These are phyloP conservation scores for Nothoprocta pentlandii DNA, from an alignment of 2,113 vertebrate species.

Conservation along the genomic window DNA sequence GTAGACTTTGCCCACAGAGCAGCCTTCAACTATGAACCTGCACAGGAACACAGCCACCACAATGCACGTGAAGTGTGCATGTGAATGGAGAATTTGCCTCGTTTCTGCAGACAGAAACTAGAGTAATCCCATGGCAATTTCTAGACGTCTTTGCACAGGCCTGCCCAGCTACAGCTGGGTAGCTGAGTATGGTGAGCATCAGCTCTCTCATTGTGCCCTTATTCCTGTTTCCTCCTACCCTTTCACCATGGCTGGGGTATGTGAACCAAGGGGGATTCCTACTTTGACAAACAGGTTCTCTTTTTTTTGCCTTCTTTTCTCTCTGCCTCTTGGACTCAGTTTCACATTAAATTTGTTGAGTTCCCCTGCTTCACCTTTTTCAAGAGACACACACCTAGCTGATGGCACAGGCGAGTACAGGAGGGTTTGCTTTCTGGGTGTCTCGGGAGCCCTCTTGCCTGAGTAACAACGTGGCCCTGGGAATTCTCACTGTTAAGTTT, in stretches of 20 bases:
- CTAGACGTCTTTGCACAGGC: not conserved
- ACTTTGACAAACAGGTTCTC: not conserved
- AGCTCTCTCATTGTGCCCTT: not conserved
- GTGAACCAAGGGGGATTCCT: not conserved
- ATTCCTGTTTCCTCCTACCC: not conserved
- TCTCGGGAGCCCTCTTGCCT: not conserved
- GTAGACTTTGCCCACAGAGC: not conserved
- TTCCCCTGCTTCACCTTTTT: not conserved
- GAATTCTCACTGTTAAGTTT: conserved; percentile 12
- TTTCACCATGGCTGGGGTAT: not conserved
- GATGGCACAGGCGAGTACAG: not conserved
- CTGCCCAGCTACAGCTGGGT: not conserved
- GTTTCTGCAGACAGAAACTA: conserved; percentile 4
- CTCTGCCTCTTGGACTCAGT: not conserved
- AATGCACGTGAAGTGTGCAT: not conserved
- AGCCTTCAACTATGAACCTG: not conserved
- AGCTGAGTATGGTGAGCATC: not conserved
- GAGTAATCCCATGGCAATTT: not conserved
- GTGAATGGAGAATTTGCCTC: not conserved
- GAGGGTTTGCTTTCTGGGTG: not conserved
- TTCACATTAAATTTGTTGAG: not conserved
- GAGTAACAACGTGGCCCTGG: not conserved
- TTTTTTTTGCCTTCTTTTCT: not conserved
- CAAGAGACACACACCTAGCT: not conserved
- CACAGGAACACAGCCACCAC: not conserved